Percentiles rank a stretch among this genome's conserved stretches.
These are phyloP conservation scores for Nannoperca australis DNA, from an alignment of 2,797 vertebrate genomes.

Conservation along the genomic window DNA sequence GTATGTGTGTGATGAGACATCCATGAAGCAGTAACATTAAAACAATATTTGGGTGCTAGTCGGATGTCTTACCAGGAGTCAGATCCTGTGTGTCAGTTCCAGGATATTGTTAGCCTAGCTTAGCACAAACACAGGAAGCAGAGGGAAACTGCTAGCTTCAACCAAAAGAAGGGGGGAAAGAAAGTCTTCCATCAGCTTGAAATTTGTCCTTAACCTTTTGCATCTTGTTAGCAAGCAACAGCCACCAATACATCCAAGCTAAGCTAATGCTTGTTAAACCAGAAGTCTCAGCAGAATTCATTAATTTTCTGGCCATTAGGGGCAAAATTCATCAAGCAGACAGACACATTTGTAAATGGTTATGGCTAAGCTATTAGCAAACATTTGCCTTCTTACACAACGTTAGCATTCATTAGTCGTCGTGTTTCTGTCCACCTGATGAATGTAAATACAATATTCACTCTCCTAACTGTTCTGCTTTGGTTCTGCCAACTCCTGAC, in stretches of 20 bases:
- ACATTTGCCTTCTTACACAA: neutral
- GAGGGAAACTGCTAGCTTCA: constrained; percentile 8
- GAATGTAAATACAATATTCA: neutral
- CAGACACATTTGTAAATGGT: neutral
- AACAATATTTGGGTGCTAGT: neutral
- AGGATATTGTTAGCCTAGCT: constrained; percentile 21
- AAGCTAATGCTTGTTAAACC: neutral
- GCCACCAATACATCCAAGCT: neutral
- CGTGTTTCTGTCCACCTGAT: neutral
- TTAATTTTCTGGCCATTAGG: neutral
- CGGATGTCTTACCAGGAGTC: neutral
- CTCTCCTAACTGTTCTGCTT: neutral
- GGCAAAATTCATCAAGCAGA: neutral
- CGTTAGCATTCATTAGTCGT: neutral
- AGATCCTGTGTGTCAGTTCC: neutral
- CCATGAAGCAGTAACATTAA: neutral
- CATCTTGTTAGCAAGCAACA: neutral
- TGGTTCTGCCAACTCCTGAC: neutral
- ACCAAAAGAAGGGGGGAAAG: neutral
- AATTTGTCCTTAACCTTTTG: neutral
- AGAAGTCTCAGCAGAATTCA: neutral
- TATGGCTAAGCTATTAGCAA: neutral
- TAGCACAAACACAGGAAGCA: constrained; percentile 23
- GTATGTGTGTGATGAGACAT: neutral
- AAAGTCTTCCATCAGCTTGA: neutral